Conservation (phyloP, 2,888 invertebrate species). For the Aquatica leii region DNA sequence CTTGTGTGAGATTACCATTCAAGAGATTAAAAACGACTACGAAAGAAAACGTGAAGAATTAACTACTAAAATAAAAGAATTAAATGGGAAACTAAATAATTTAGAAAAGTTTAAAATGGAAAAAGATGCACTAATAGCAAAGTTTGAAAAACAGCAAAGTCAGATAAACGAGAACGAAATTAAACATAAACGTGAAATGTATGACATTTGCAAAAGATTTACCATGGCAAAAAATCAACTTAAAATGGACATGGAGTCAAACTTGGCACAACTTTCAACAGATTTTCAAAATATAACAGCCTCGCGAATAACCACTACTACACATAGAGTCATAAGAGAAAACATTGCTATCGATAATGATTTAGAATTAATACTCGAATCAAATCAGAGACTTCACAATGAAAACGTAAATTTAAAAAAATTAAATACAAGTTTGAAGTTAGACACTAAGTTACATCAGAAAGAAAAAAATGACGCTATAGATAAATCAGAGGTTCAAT, state of each 20-base stretch:
- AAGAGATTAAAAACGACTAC: constrained; percentile 76
- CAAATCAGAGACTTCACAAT: constrained; percentile 69
- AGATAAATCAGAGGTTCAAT: constrained; percentile 69
- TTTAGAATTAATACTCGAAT: constrained; percentile 70
- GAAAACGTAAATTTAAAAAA: constrained; percentile 69
- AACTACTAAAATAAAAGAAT: constrained; percentile 85
- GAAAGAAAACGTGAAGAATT: constrained; percentile 82
- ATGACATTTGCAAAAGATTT: constrained; percentile 74
- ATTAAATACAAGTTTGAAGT: constrained; percentile 64
- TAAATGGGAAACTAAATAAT: constrained; percentile 87
- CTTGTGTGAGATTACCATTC: constrained; percentile 71
- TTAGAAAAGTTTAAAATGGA: constrained; percentile 91
- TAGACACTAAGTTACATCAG: constrained; percentile 67
- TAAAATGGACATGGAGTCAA: constrained; percentile 86
- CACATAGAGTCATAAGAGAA: constrained; percentile 84
- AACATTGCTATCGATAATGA: constrained; percentile 84
- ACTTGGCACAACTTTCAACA: constrained; percentile 80
- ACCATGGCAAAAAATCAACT: constrained; percentile 81
- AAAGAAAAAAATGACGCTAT: constrained; percentile 72
- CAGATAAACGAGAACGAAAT: constrained; percentile 68
- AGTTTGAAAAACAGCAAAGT: constrained; percentile 83
- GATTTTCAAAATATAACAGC: constrained; percentile 89
- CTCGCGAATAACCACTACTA: constrained; percentile 86
- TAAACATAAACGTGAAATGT: constrained; percentile 79
- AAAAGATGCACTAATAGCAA: constrained; percentile 82